Evolutionary conservation across 2,113 vertebrate genomes (phyloP), one percentile per base, ranked within the genome.

Genomic region (Phodopus roborovskii): DNA sequence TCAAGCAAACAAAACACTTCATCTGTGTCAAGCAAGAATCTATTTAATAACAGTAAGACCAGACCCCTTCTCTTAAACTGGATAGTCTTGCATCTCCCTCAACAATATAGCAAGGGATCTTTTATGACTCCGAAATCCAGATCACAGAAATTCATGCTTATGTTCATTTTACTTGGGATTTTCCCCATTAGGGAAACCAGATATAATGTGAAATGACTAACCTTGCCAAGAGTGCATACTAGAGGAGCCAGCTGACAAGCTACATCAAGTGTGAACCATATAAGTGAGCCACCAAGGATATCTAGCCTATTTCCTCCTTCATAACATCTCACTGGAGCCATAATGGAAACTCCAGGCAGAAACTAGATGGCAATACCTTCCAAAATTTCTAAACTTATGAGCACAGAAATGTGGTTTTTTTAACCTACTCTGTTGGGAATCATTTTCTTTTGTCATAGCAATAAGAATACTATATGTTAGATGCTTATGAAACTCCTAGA

Each of bases 361-460:
- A 83, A 39, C 19, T 70, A 20, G 83, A 19, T 2, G 88, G 33
- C 4, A 70, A 93, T 45, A 68, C 19, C 5, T 39, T 58, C 30
- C 12, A 7, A 87, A 71, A 60, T 68, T 83, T 60, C 33, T 78
- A 26, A 90, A 95, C 45, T 53, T 74, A 24, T 48, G 26, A 70
- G 22, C 26, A 81, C 85, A 85, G 17, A 36, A 82, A 93, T 89
- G 71, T 64, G 26, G 70, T 90, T 73, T 88, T 73, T 88, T 58
- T 24, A 12, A 81, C 36, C n/a, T 74, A 16, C 12, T 87, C 48
- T 8, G 7, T 71, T 73, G 28, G 53, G 24, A 60, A 64, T 68
- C 42, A 42, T 94, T 90, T 94, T 84, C 92, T 56, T 73, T 6
- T 89, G 36, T 16, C 95, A 45, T 19, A 73, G n/a, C 56, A 83